Base-by-base conservation (phyloP, 2,113 vertebrate species). In the Rutilus rutilus region DNA sequence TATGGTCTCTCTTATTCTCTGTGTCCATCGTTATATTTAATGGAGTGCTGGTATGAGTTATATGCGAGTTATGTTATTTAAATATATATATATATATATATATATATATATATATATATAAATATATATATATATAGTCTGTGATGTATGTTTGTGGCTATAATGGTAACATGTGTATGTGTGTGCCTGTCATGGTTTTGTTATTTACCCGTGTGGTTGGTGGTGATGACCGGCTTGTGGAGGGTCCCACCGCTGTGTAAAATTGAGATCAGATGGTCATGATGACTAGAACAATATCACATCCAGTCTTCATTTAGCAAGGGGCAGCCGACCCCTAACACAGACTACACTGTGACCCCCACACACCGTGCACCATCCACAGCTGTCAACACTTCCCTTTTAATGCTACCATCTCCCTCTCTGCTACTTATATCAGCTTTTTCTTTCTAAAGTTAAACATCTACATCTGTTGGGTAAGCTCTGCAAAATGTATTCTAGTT, bases 141-240 rank as follows among this genome's bases (percentile, higher is more conserved):
- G 91, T 93, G 93, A 30, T 94, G 90, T 92, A 92, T 89, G 86
- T 93, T 91, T 92, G 92, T 93, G 93, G 92, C 91, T 91, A 86
- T 88, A 85, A 83, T 67, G 73, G 87, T 52, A 85, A 62, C 57
- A 79, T 88, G 88, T 91, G 88, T 88, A 80, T 86, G 77, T 82
- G 74, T 82, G 60, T 88, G 76, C 78, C 87, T 90, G 86, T 89
- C 85, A 83, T 76, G 88, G 52, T 88, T 87, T 89, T 89, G 84
- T 90, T 86, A 81, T 88, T 90, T 87, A 84, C 86, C 86, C 54
- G 52, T 85, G 86, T 78, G 86, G 65, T 87, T 76, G 90, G 78
- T 88, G 89, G 85, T 79, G 59, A 59, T 19, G 82, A 90, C 87
- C 89, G 90, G 90, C 90, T 93, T 93, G 92, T 19, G 19, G 90